A percentile compares a stretch with the other conserved stretches of the same genome.
These are phyloP conservation scores for Vannuccia rotundouncinata DNA, from an alignment of 2,888 invertebrate species.

Conservation along the genomic window DNA sequence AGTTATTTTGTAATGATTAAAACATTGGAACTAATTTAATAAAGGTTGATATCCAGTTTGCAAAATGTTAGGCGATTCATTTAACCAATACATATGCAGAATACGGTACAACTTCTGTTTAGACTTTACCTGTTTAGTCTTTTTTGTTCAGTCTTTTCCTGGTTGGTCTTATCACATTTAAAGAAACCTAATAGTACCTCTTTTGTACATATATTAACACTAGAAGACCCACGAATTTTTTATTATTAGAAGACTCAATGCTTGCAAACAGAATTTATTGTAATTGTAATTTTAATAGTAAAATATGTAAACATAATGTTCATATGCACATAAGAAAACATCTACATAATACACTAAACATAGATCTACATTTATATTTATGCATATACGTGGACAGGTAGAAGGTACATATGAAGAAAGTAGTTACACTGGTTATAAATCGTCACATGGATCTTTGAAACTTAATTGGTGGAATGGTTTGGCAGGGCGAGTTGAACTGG, in stretches of 20 bases:
- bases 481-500: constrained; percentile 9
- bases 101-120: no score
- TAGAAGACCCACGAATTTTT: constrained; percentile 5
- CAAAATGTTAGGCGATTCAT: no score
- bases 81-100: no score
- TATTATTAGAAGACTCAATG: constrained; percentile 17
- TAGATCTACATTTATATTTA: constrained; percentile 21
- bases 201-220: no score
- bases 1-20: no score
- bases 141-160: no score
- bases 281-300: constrained; percentile 20
- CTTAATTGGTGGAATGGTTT: constrained; percentile 15
- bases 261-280: constrained; percentile 8
- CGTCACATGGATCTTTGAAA: background rate
- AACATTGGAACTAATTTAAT: no score
- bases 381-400: background rate
- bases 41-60: no score
- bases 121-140: no score
- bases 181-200: no score
- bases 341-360: constrained; percentile 17
- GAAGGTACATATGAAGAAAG: constrained; percentile 23
- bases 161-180: no score
- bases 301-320: constrained; percentile 26
- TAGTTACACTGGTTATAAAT: constrained; percentile 11
- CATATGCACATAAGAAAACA: constrained; percentile 17